Percentiles rank a stretch among this genome's conserved stretches.
Evolutionary conservation across 1,140 invertebrate species (phyloP).

Genomic region (Leptinotarsa lineolata): DNA sequence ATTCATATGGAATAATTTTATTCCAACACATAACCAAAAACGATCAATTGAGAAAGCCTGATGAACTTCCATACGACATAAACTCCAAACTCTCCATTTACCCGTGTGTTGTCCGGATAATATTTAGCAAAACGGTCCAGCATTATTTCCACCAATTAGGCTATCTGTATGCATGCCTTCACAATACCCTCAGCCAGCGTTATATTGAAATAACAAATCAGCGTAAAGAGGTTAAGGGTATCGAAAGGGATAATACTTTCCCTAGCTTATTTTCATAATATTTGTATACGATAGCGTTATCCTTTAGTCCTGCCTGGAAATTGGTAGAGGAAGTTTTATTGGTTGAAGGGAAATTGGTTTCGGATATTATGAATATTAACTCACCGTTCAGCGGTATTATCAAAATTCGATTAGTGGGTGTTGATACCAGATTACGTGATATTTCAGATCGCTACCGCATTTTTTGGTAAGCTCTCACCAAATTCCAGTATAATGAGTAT

Average conservation of each 20-base stretch:
- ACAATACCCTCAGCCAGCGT: background rate
- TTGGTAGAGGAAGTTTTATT: background rate
- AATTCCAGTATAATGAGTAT: too few species aligned
- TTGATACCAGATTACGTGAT: too few species aligned
- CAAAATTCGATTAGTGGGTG: background rate
- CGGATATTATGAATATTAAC: background rate
- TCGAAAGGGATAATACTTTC: constrained; percentile 11
- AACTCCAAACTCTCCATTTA: background rate
- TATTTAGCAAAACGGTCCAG: background rate
- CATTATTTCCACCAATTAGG: constrained; percentile 17
- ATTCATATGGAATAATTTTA: too few species aligned
- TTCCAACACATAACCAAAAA: too few species aligned
- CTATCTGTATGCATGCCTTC: constrained; percentile 18
- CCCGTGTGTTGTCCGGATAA: background rate
- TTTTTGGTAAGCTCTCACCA: too few species aligned
- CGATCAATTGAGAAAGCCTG: too few species aligned
- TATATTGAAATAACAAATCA: constrained; percentile 18
- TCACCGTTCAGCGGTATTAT: background rate
- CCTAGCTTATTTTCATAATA: background rate
- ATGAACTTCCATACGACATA: too few species aligned
- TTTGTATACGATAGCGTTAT: background rate
- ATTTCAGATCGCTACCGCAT: too few species aligned
- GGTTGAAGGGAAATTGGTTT: background rate
- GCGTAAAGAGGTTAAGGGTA: constrained; percentile 6
- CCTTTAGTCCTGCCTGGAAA: background rate